Percentiles rank a stretch among this genome's conserved stretches.
Evolutionary conservation across 2,797 vertebrate genomes (phyloP).

Genomic region (Anas georgica): DNA sequence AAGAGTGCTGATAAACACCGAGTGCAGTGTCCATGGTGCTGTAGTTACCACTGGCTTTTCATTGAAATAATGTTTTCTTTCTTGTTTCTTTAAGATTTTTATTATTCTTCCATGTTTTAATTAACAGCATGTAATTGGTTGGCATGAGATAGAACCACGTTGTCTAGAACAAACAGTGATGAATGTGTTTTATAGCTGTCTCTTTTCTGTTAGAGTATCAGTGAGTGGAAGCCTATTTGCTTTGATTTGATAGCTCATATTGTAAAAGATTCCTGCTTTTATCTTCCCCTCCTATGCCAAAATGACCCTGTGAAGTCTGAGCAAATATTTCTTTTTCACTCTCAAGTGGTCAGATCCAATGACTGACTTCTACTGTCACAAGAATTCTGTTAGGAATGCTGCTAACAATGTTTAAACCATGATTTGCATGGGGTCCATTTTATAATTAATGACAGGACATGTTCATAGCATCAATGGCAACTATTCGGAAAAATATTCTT

Average conservation of each 20-base stretch:
- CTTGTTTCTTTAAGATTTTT: not conserved
- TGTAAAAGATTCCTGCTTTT: conserved; percentile 52
- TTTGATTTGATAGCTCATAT: conserved; percentile 20
- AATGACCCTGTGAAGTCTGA: conserved; percentile 41
- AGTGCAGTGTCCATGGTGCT: conserved; percentile 15
- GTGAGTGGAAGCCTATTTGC: conserved; percentile 18
- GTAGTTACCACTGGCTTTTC: not conserved
- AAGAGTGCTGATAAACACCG: not conserved
- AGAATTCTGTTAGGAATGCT: conserved; percentile 17
- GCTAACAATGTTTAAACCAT: not conserved
- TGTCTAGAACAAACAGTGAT: not conserved
- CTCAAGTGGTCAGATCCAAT: conserved; percentile 1
- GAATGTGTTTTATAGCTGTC: not conserved
- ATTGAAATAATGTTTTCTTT: not conserved
- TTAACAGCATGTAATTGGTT: not conserved
- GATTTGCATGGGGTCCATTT: not conserved
- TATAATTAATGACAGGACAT: not conserved
- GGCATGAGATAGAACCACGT: not conserved
- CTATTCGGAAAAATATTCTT: not conserved
- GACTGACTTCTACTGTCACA: not conserved
- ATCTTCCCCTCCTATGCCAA: conserved; percentile 25
- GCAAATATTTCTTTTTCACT: conserved; percentile 55
- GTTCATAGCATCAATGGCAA: not conserved
- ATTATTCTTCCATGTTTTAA: not conserved
- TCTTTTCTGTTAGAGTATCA: not conserved